phyloP scores from a whole-genome alignment of 92 coral and sea anemone genomes.

The Micromussa lordhowensis region DNA sequence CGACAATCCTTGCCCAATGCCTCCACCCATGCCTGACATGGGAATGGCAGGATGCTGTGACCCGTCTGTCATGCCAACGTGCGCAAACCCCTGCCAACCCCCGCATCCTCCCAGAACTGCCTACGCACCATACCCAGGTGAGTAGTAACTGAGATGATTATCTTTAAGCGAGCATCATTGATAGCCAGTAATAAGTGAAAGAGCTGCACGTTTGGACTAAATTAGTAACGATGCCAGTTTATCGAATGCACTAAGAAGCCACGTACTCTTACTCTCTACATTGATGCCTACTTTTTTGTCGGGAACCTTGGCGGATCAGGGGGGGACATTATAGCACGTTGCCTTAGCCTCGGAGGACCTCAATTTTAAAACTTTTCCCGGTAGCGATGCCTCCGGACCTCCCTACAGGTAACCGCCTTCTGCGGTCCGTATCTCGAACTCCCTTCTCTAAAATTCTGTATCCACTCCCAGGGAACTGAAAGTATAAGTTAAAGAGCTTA shows the following conservation, averaged over 20 bases:
- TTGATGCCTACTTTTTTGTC: neutral
- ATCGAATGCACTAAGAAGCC: neutral
- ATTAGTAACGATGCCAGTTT: neutral
- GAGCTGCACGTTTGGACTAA: neutral
- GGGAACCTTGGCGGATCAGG: no score
- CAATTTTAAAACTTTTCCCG: no score
- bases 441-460: no score
- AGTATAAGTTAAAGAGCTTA: neutral
- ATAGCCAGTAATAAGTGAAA: neutral
- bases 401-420: no score
- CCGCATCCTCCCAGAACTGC: constrained; percentile 71
- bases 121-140: constrained; percentile 90
- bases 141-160: constrained; percentile 11
- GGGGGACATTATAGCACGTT: no score
- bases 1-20: constrained; percentile 70
- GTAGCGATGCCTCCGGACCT: no score
- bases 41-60: constrained; percentile 83
- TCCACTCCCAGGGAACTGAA: no score
- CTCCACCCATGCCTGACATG: constrained; percentile 66
- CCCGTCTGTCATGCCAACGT: constrained; percentile 68
- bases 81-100: constrained; percentile 87
- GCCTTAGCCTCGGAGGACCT: no score
- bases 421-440: no score
- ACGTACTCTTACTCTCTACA: neutral
- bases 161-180: neutral